Base-by-base conservation (phyloP, 2,888 invertebrate species). In the Protula sp. region DNA sequence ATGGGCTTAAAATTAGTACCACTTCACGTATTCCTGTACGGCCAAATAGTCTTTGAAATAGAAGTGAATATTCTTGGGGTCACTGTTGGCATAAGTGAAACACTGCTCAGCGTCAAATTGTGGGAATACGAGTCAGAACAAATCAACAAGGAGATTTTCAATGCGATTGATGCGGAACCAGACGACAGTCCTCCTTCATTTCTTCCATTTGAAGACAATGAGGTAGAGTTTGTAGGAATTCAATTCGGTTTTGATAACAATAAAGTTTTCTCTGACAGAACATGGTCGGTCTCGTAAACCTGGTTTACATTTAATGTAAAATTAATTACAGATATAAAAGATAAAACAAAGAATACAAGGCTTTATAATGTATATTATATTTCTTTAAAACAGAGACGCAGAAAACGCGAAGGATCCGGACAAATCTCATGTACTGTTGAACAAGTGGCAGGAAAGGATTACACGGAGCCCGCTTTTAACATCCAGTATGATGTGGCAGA, bases 401-500 rank as follows among this genome's bases (percentile, higher is more conserved):
- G n/a, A n/a, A n/a, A n/a, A n/a, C n/a, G n/a, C n/a, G n/a, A n/a
- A n/a, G n/a, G n/a, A n/a, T n/a, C n/a, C n/a, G n/a, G n/a, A n/a
- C n/a, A n/a, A n/a, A n/a, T n/a, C n/a, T n/a, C n/a, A 38, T 38
- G 38, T 38, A 19, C 19, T 14, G 38, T 38, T 9, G 9, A 38
- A 9, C 71, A 71, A 50, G 27, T 70, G 9, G 54, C 59, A 2
- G 61, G 60, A 14, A 53, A 65, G 19, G 71, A 71, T 54, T 68
- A 70, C 55, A 69, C 70, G 1, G 67, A 70, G 47, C 68, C 71
- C 3, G 38, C 38, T 38, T 38, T n/a, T n/a, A n/a, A n/a, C n/a
- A n/a, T n/a, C n/a, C n/a, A n/a, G n/a, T n/a, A n/a, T n/a, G 38
- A 9, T 38, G 38, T 38, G 9, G 38, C 9, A 38, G 38, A 38